These are phyloP conservation scores for Tetramorium bicarinatum DNA, from an alignment of 2,888 invertebrate species.

Conservation along the genomic window DNA sequence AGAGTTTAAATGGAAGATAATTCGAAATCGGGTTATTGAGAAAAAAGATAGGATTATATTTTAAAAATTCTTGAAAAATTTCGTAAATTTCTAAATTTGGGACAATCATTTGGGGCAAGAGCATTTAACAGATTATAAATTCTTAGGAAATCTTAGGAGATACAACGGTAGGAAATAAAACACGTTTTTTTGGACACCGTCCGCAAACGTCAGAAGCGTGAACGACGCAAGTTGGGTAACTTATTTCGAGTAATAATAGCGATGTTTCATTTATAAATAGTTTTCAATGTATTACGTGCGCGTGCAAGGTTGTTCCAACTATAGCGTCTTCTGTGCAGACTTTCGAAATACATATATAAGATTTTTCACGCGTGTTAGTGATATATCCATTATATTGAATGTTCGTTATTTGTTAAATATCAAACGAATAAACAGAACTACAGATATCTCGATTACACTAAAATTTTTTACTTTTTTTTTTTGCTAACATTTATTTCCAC, in stretches of 20 bases:
- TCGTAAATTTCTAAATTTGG: neutral
- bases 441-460: neutral
- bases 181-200: neutral
- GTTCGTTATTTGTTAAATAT: neutral
- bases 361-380: constrained; percentile 38
- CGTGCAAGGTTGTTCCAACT: constrained; percentile 79
- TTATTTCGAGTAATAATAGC: constrained; percentile 79
- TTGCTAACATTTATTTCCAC: no score
- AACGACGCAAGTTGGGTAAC: constrained; percentile 57
- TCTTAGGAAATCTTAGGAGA: neutral
- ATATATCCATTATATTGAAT: neutral
- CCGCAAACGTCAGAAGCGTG: constrained; percentile 9
- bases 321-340: constrained; percentile 63
- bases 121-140: neutral
- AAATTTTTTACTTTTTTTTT: no score
- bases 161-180: neutral
- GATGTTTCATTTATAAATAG: constrained; percentile 79
- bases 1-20: neutral
- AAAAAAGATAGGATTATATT: neutral
- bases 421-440: neutral
- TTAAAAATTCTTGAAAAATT: neutral
- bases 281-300: constrained; percentile 76
- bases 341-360: constrained; percentile 68
- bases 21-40: neutral
- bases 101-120: neutral